Percentiles rank a stretch among this genome's conserved stretches.
phyloP scores from a whole-genome alignment of 2,888 invertebrate species.

The Ethmia dodecea region DNA sequence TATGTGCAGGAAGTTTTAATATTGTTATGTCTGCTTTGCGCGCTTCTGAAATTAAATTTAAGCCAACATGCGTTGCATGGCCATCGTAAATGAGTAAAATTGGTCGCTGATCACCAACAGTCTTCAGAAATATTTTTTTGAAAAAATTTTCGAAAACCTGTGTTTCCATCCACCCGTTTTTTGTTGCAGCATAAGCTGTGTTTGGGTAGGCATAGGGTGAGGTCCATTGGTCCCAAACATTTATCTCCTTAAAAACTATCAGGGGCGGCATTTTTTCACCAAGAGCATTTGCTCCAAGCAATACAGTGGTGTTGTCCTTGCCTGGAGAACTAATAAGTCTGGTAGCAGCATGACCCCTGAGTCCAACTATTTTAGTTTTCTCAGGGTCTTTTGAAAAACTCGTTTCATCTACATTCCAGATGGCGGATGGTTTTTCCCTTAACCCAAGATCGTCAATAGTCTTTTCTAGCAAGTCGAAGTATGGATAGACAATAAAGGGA shows the following conservation, averaged over 20 bases:
- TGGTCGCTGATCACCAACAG: constrained; percentile 19
- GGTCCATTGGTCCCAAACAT: constrained; percentile 30
- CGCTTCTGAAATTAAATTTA: constrained; percentile 23
- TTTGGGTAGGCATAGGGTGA: constrained; percentile 17
- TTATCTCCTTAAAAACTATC: constrained; percentile 23
- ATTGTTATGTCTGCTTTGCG: constrained; percentile 17
- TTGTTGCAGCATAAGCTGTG: constrained; percentile 20
- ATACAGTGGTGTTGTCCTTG: constrained; percentile 21
- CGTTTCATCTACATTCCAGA: constrained; percentile 22
- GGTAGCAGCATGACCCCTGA: constrained; percentile 18
- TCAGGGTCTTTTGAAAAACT: constrained; percentile 20
- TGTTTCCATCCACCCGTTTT: constrained; percentile 33
- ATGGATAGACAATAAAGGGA: constrained; percentile 15
- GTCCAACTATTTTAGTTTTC: constrained; percentile 24
- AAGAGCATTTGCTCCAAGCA: constrained; percentile 18
- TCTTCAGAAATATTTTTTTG: constrained; percentile 12
- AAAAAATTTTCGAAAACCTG: constrained; percentile 21
- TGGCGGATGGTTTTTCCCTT: constrained; percentile 13
- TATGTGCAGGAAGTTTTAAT: constrained; percentile 22
- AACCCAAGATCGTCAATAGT: constrained; percentile 11
- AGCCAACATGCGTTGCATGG: constrained; percentile 10
- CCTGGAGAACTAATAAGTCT: constrained; percentile 20
- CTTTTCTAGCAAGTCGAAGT: constrained; percentile 15
- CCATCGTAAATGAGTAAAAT: constrained; percentile 28
- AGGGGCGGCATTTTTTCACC: constrained; percentile 24